A percentile compares a stretch with the other conserved stretches of the same genome.
These are phyloP conservation scores for Harpagifer antarcticus DNA, from an alignment of 2,797 vertebrate species.

Conservation along the genomic window DNA sequence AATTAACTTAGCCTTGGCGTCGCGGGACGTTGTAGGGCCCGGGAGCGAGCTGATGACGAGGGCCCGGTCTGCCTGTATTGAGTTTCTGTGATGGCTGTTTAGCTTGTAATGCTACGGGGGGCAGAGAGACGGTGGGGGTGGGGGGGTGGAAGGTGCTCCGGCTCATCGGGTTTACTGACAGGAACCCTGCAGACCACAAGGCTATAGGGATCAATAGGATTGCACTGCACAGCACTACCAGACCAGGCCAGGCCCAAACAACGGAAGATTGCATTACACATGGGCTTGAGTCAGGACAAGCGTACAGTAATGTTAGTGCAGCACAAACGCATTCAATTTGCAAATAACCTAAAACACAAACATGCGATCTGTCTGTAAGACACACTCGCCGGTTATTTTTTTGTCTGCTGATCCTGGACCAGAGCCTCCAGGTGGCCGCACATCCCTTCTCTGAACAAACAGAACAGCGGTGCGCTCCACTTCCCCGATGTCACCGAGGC, in stretches of 20 bases:
- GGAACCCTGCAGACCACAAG: constrained; percentile 79
- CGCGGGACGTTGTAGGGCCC: constrained; percentile 75
- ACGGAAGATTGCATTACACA: constrained; percentile 77
- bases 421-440: constrained; percentile 71
- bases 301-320: constrained; percentile 38
- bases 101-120: constrained; percentile 74
- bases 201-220: constrained; percentile 78
- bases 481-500: constrained; percentile 73
- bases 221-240: constrained; percentile 68
- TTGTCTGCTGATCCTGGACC: constrained; percentile 57
- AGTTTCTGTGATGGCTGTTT: constrained; percentile 84
- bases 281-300: constrained; percentile 57
- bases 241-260: constrained; percentile 78
- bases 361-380: constrained; percentile 6
- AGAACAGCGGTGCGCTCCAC: constrained; percentile 56
- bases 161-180: constrained; percentile 80
- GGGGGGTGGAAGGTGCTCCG: constrained; percentile 68
- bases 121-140: constrained; percentile 24
- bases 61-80: constrained; percentile 75
- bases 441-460: constrained; percentile 76
- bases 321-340: constrained; percentile 47
- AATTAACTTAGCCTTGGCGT: constrained; percentile 81
- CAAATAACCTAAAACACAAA: constrained; percentile 45
- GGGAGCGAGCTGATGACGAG: constrained; percentile 59
- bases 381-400: constrained; percentile 51